phyloP scores from a whole-genome alignment of 2,113 vertebrate genomes.

The Fregetta grallaria region DNA sequence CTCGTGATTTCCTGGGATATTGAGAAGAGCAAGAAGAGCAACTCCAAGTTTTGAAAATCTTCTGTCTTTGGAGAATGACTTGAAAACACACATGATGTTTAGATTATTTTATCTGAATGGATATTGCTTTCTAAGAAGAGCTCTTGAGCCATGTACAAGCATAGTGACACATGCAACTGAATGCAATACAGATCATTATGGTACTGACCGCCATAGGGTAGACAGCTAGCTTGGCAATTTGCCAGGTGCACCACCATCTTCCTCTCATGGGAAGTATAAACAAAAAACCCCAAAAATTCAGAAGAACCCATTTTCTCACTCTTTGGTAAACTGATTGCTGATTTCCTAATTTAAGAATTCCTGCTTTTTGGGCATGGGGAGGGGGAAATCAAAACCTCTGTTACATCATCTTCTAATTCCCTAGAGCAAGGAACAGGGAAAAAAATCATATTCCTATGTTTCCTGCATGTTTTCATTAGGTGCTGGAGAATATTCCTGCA shows the following conservation, averaged over 20 bases:
- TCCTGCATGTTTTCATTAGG: conserved; percentile 27
- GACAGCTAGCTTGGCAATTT: conserved; percentile 8
- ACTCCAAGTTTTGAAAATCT: not conserved
- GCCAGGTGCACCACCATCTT: not conserved
- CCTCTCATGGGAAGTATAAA: conserved; percentile 42
- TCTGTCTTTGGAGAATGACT: not conserved
- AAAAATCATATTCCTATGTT: conserved; percentile 13
- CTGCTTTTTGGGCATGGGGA: not conserved
- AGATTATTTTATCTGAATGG: conserved; percentile 23
- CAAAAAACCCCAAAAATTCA: not conserved
- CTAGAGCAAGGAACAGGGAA: not conserved
- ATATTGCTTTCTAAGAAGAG: not conserved
- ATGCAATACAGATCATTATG: not conserved
- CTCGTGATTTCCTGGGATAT: not conserved
- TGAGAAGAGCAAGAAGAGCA: conserved; percentile 5
- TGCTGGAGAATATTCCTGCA: conserved; percentile 26
- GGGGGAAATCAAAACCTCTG: not conserved
- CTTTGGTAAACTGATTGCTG: conserved; percentile 10
- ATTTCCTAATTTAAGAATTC: conserved; percentile 47
- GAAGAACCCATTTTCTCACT: not conserved
- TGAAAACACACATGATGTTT: not conserved
- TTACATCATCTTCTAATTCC: conserved; percentile 43
- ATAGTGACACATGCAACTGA: not conserved
- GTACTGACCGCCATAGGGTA: not conserved
- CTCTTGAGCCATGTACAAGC: not conserved